Evolutionary conservation across 2,797 vertebrate genomes (phyloP), one percentile per base, ranked within the genome.

Genomic region (Poecilia picta): DNA sequence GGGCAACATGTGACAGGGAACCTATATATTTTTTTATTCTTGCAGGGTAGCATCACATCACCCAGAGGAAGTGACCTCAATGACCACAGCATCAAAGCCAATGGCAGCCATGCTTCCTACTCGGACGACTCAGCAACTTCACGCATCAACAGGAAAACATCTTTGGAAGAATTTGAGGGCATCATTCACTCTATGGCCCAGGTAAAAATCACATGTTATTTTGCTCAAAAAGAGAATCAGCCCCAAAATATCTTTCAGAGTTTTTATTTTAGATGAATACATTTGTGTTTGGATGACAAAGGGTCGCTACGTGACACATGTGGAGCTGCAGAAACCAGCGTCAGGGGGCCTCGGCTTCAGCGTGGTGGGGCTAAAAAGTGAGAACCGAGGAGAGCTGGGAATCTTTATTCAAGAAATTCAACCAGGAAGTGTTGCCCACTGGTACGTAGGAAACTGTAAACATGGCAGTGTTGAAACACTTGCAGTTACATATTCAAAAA

Each of bases 361-460:
- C 74, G 98, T 99, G 25, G 97, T 99, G 78, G 98, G 98, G 57
- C 94, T 99, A 1, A 97, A 97, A 85, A 99, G 98, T 75, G 98
- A 99, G 90, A 97, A 98, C 93, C 95, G 96, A 5, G 98, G 98
- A 18, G 98, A 99, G 83, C 95, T 99, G 23, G 98, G 98, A 75
- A 99, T 99, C 94, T 99, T 99, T 90, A 96, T 99, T 46, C 98
- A 99, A 91, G 98, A 99, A 89, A 98, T 99, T 80, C 98, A 99
- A 81, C 94, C 96, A 0, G 98, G 97, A 84, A 98, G 98, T 53
- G 95, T 99, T 74, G 96, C 98, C n/a, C 90, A 97, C 91, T 96
- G 97, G 98, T 99, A 93, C 86, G 84, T 79, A 20, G 25, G 41
- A 66, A 59, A 76, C 46, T 46, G 70, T 28, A 66, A 11, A 28